phyloP scores from a whole-genome alignment of 2,888 invertebrate species.

The Dendrolimus houi region DNA sequence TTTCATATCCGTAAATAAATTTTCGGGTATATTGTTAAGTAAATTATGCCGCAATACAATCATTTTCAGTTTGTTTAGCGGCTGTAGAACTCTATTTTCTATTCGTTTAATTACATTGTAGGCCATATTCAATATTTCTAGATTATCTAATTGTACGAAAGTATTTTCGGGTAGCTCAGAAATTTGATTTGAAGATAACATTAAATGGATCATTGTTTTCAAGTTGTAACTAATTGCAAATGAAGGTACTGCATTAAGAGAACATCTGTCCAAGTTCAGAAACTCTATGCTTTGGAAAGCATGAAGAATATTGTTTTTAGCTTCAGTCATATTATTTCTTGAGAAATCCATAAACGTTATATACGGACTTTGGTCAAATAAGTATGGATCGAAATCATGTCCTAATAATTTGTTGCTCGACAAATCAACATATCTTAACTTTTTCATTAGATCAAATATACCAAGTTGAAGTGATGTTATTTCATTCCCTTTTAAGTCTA shows the following conservation, averaged over 20 bases:
- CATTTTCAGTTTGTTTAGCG: constrained; percentile 37
- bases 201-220: constrained; percentile 38
- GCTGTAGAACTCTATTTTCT: constrained; percentile 34
- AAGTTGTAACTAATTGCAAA: constrained; percentile 39
- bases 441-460: constrained; percentile 32
- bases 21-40: constrained; percentile 36
- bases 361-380: constrained; percentile 28
- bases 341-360: constrained; percentile 40
- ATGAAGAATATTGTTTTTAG: constrained; percentile 29
- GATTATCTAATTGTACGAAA: constrained; percentile 34
- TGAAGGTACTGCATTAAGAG: constrained; percentile 36
- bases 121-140: constrained; percentile 43
- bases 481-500: constrained; percentile 41
- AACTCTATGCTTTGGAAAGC: constrained; percentile 26
- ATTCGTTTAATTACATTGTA: constrained; percentile 40
- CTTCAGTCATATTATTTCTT: constrained; percentile 36
- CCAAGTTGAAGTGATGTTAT: constrained; percentile 29
- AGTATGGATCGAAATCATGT: constrained; percentile 23
- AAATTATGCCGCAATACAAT: constrained; percentile 42
- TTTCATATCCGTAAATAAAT: constrained; percentile 36
- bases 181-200: constrained; percentile 45
- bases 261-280: constrained; percentile 37
- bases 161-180: constrained; percentile 21
- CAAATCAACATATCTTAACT: constrained; percentile 34
- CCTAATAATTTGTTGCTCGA: constrained; percentile 37